Evolutionary conservation across 1,140 invertebrate species (phyloP).

Genomic region (Panagrolaimus sp.): DNA sequence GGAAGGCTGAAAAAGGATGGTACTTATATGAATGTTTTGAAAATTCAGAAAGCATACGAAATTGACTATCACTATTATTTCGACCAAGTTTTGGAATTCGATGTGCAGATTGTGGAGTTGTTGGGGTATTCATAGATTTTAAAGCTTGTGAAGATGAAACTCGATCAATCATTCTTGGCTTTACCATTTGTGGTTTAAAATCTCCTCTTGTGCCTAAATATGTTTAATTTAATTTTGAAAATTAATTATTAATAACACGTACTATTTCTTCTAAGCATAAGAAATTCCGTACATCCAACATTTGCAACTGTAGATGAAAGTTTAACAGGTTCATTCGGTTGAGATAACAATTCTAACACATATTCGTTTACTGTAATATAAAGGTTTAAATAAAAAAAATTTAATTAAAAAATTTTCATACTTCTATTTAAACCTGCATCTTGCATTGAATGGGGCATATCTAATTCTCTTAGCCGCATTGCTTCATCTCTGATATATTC

Average conservation of each 20-base stretch:
- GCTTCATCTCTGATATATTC: slow-evolving; percentile 1
- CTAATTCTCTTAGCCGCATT: not conserved
- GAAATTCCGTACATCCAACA: not conserved
- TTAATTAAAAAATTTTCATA: not conserved
- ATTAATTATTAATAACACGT: too few species aligned
- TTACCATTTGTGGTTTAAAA: not conserved
- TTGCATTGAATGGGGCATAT: not conserved
- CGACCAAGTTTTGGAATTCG: too few species aligned
- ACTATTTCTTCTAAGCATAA: not conserved
- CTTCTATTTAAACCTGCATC: not conserved
- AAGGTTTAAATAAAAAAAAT: not conserved
- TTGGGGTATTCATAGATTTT: too few species aligned
- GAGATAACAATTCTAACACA: not conserved
- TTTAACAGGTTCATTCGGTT: not conserved
- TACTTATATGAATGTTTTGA: too few species aligned
- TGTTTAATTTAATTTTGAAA: too few species aligned
- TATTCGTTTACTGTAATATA: not conserved
- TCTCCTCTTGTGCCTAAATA: not conserved
- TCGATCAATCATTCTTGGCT: not conserved
- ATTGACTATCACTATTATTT: too few species aligned
- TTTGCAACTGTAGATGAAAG: not conserved
- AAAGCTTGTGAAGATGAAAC: not conserved
- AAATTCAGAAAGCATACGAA: too few species aligned
- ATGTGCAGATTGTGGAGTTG: too few species aligned
- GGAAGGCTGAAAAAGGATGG: too few species aligned